Conservation (phyloP, 1,140 invertebrate genomes). For the Tetragonula clypearis region DNA sequence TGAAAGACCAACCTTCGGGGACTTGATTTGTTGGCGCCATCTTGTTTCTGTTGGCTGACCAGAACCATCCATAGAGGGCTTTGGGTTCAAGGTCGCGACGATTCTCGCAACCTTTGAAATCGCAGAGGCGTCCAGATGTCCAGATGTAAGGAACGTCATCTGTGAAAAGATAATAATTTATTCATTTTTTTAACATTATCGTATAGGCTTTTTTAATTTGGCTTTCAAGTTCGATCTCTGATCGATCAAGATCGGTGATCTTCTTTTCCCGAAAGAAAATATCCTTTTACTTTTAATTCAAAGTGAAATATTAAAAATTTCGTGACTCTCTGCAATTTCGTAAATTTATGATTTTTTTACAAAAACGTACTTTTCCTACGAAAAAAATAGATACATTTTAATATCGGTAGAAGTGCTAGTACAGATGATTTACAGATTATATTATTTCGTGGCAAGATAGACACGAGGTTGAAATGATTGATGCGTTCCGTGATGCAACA, state of each 20-base stretch:
- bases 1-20: constrained; percentile 88
- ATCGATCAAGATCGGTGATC: background rate
- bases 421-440: background rate
- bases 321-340: background rate
- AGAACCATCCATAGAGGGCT: constrained; percentile 94
- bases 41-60: constrained; percentile 94
- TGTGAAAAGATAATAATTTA: constrained; percentile 75
- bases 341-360: background rate
- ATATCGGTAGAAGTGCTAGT: background rate
- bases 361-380: background rate
- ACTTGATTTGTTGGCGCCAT: constrained; percentile 90
- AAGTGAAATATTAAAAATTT: background rate
- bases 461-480: constrained; percentile 40
- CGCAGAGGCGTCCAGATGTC: constrained; percentile 94
- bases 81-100: constrained; percentile 93
- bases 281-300: background rate
- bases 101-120: constrained; percentile 95
- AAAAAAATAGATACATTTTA: background rate
- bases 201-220: background rate
- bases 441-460: background rate
- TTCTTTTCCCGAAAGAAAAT: background rate
- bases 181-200: constrained; percentile 2
- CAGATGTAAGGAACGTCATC: constrained; percentile 96
- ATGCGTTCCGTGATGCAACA: constrained; percentile 57
- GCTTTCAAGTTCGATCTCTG: background rate